Evolutionary conservation across 2,888 invertebrate genomes (phyloP), one percentile per base, ranked within the genome.

Genomic region (Parascotia fuliginaria): DNA sequence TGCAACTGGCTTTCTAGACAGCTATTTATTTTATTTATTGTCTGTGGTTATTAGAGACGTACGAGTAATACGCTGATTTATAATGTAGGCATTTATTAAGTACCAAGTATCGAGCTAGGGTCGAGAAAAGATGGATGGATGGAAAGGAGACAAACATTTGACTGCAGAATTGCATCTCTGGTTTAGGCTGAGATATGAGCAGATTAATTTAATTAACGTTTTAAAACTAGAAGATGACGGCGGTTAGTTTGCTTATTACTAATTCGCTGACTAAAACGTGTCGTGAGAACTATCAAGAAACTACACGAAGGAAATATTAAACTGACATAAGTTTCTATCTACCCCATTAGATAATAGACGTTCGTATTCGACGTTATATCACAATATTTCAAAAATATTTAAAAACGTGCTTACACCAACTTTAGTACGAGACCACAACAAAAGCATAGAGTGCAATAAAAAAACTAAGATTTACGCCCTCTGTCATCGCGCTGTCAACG

Each of bases 401-500:
- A 24, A 37, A 37, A 37, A 37, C 12, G 11, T 7, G 6, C 12
- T 9, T 24, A n/a, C 2, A 11, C 3, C 19, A 19, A 28, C 28
- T 9, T 15, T 14, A 38, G 34, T 39, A 40, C n/a, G 29, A 15
- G 15, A 31, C 38, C 38, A 31, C 28, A 32, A 42, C 42, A 33
- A 38, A n/a, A n/a, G n/a, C n/a, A 38, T 48, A 49, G 42, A 42
- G 38, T 27, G 33, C 15, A 39, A 61, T 50, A 60, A 66, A 62
- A n/a, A 63, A 55, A 38, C 32, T 15, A 50, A 32, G 24, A 63
- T 66, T 63, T 66, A 66, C 64, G 46, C 41, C 47, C 55, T 40
- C 52, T 66, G 66, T 66, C 66, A 60, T 44, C 38, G 29, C 11
- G 42, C 55, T 58, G 66, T 66, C 66, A 66, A 55, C 54, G 52